These are phyloP conservation scores for Elephas maximus DNA, from an alignment of 2,113 vertebrate genomes.

Conservation along the genomic window DNA sequence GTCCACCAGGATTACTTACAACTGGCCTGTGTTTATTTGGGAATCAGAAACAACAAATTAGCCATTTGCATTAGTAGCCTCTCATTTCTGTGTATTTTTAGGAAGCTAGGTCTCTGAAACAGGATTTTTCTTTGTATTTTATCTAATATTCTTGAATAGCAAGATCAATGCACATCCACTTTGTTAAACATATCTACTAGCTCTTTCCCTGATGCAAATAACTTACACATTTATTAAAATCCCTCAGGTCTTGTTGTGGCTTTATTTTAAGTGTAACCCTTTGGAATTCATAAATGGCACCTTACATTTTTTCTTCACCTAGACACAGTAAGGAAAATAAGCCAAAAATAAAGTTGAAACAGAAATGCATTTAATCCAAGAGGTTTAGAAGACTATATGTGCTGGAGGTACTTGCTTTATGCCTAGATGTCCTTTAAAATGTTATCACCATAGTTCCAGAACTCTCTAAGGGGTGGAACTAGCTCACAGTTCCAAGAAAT, in stretches of 20 bases:
- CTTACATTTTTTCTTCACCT: constrained; percentile 52
- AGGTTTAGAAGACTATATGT: constrained; percentile 19
- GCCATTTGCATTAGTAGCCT: constrained; percentile 50
- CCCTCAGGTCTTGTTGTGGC: constrained; percentile 61
- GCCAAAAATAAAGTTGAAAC: constrained; percentile 65
- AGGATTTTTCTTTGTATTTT: constrained; percentile 42
- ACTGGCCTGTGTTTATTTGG: background rate
- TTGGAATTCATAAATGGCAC: constrained; percentile 61
- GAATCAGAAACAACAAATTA: constrained; percentile 36
- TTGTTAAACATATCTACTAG: constrained; percentile 32
- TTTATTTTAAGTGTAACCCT: constrained; percentile 66
- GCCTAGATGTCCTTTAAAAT: constrained; percentile 51
- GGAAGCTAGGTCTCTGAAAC: constrained; percentile 18
- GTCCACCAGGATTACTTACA: background rate
- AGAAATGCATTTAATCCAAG: constrained; percentile 62
- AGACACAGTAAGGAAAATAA: constrained; percentile 69
- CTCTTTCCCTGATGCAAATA: constrained; percentile 69
- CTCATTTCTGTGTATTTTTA: constrained; percentile 55
- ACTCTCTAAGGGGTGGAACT: background rate
- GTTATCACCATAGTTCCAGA: constrained; percentile 49
- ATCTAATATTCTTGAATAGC: constrained; percentile 58
- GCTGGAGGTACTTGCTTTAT: background rate
- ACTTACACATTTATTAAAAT: constrained; percentile 72
- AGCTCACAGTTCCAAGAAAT: background rate
- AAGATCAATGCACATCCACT: constrained; percentile 46